Percentiles rank a stretch among this genome's conserved stretches.
Evolutionary conservation across 2,797 vertebrate species (phyloP).

Genomic region (Chrosomus eos): DNA sequence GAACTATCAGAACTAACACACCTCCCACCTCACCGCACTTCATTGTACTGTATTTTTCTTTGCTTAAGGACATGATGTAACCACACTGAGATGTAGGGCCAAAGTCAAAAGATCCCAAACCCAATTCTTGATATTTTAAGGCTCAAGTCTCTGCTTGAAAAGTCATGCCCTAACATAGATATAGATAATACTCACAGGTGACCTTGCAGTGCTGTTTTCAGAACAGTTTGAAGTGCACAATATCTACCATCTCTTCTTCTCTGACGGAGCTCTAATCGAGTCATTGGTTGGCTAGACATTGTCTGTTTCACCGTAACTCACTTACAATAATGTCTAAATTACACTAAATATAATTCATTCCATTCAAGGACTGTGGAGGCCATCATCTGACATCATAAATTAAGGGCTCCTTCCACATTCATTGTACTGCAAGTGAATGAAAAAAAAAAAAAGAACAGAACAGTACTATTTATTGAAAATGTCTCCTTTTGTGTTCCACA

Average conservation of each 20-base stretch:
- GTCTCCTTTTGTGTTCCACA: neutral
- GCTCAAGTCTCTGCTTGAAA: neutral
- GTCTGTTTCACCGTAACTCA: conserved; percentile 23
- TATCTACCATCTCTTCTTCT: neutral
- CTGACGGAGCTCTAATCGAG: conserved; percentile 8
- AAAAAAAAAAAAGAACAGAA: neutral
- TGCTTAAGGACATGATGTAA: no score
- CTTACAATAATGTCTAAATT: conserved; percentile 40
- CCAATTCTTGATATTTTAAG: neutral
- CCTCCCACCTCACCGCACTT: no score
- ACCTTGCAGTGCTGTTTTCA: neutral
- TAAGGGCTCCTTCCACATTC: conserved; percentile 1
- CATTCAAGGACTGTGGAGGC: neutral
- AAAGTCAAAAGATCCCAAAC: neutral
- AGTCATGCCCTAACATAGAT: neutral
- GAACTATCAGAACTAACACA: no score
- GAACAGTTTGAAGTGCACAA: neutral
- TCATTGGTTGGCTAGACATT: conserved; percentile 15
- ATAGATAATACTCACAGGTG: neutral
- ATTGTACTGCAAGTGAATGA: neutral
- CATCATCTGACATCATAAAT: conserved; percentile 41
- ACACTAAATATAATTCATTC: conserved; percentile 15
- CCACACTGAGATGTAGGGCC: no score
- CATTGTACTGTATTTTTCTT: no score
- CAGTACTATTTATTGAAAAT: neutral